phyloP scores from a whole-genome alignment of 1,140 invertebrate genomes.

The Armadillidium nasatum region DNA sequence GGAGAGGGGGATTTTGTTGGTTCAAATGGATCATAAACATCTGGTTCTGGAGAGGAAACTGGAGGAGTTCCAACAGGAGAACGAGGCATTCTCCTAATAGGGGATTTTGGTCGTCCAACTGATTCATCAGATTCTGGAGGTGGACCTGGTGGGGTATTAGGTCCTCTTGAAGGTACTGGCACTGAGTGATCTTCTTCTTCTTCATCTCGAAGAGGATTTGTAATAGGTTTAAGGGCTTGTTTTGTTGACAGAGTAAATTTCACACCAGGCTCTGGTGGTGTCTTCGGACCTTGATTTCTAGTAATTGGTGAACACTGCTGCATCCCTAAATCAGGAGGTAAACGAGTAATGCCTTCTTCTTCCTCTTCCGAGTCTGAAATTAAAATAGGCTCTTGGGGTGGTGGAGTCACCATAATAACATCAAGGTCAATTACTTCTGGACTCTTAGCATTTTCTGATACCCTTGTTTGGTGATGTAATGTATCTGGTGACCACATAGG shows the following conservation, averaged over 20 bases:
- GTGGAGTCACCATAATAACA: constrained; percentile 58
- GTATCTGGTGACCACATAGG: constrained; percentile 40
- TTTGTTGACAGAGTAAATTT: constrained; percentile 63
- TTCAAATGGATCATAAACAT: constrained; percentile 81
- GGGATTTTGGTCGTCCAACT: constrained; percentile 36
- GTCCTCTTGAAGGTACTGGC: constrained; percentile 37
- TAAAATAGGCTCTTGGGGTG: constrained; percentile 72
- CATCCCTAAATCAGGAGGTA: constrained; percentile 41
- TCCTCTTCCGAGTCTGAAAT: constrained; percentile 66
- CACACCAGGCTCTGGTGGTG: constrained; percentile 64
- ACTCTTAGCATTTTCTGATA: constrained; percentile 50
- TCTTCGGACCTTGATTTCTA: constrained; percentile 59
- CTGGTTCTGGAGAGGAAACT: constrained; percentile 47
- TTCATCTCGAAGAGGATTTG: constrained; percentile 61
- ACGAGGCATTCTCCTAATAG: constrained; percentile 36
- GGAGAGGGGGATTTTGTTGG: constrained; percentile 73
- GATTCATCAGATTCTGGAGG: constrained; percentile 36
- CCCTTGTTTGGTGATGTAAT: constrained; percentile 25
- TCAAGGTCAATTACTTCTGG: constrained; percentile 80
- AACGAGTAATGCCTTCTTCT: constrained; percentile 52
- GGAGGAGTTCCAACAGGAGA: constrained; percentile 41
- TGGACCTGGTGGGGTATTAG: constrained; percentile 42
- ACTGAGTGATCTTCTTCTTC: constrained; percentile 46
- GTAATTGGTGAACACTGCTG: constrained; percentile 37
- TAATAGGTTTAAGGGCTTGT: constrained; percentile 56